Base-by-base conservation (phyloP, 2,888 invertebrate species). In the Pegoplata infirma region DNA sequence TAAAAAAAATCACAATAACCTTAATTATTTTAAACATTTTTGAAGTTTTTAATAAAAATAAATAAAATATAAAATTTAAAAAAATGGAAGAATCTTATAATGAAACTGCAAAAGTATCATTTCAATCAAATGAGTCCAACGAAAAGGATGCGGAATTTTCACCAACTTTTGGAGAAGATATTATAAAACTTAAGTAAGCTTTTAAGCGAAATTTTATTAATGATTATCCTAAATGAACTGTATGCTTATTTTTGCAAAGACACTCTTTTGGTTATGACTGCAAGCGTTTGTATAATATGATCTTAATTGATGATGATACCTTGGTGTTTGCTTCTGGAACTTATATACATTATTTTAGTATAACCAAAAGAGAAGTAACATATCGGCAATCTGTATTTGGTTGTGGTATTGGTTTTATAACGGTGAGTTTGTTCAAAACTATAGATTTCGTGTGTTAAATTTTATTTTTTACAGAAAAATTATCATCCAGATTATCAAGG, bases 191-290 rank as follows among this genome's bases (percentile, higher is more conserved):
- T 1, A 84, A 84, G 87, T 88, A 80, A 80, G 84, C 71, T 4
- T 17, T 19, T 0, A 17, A 17, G 5, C 16, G 8, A n/a, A 28
- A 49, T 19, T 28, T 23, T 8, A n/a, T 14, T 46, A 17, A 2
- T 59, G 23, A 12, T 6, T 49, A 3, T 12, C 58, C 77, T 81
- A n/a, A n/a, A n/a, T n/a, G n/a, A n/a, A n/a, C n/a, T n/a, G n/a
- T n/a, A n/a, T n/a, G n/a, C n/a, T n/a, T n/a, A n/a, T n/a, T n/a
- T n/a, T n/a, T n/a, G n/a, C n/a, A n/a, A n/a, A n/a, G 96, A 86
- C 91, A 95, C 89, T 97, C 97, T 0, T 97, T 94, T 87, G 96
- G 96, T 7, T 98, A 96, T 87, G 94, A 97, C 86, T 96, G 96
- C 86, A 93, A 92, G 82, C 94, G 93, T 83, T 92, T 93, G 74